These are phyloP conservation scores for Halictus quadricinctus DNA, from an alignment of 2,888 invertebrate genomes.

Conservation along the genomic window DNA sequence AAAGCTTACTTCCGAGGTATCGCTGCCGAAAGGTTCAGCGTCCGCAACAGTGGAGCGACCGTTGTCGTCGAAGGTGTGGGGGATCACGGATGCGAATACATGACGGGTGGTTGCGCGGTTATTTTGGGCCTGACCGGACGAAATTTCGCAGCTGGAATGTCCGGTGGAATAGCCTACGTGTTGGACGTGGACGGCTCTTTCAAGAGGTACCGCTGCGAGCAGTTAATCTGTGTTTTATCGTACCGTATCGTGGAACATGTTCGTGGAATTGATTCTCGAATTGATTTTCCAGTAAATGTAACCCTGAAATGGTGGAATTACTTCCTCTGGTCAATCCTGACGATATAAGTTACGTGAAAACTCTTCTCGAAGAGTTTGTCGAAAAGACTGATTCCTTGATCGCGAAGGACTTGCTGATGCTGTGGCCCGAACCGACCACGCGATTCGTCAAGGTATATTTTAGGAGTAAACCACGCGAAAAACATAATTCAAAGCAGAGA, in stretches of 20 bases:
- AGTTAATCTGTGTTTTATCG: neutral
- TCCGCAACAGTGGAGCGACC: slow-evolving; percentile 97
- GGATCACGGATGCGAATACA: slow-evolving; percentile 99
- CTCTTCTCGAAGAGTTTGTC: slow-evolving; percentile 92
- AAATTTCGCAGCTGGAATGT: slow-evolving; percentile 99
- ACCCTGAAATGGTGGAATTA: slow-evolving; percentile 97
- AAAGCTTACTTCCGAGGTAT: slow-evolving; percentile 97
- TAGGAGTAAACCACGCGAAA: neutral
- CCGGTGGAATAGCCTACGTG: slow-evolving; percentile 96
- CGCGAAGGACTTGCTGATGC: slow-evolving; percentile 89
- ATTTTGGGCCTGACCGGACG: slow-evolving; percentile 97
- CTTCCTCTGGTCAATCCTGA: slow-evolving; percentile 90
- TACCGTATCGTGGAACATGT: neutral
- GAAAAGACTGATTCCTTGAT: slow-evolving; percentile 94
- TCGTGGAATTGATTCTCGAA: neutral
- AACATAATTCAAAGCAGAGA: neutral
- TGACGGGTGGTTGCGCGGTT: slow-evolving; percentile 97
- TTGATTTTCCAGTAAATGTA: slow-evolving; percentile 88
- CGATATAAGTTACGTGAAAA: slow-evolving; percentile 90
- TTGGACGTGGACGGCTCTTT: slow-evolving; percentile 95
- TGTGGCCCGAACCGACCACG: slow-evolving; percentile 90
- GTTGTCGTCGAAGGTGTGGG: slow-evolving; percentile 99
- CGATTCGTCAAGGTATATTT: slow-evolving; percentile 91
- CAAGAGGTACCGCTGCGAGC: slow-evolving; percentile 83
- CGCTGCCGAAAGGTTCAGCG: slow-evolving; percentile 99